Base-by-base conservation (phyloP, 2,113 vertebrate species). In the Etia nguti region DNA sequence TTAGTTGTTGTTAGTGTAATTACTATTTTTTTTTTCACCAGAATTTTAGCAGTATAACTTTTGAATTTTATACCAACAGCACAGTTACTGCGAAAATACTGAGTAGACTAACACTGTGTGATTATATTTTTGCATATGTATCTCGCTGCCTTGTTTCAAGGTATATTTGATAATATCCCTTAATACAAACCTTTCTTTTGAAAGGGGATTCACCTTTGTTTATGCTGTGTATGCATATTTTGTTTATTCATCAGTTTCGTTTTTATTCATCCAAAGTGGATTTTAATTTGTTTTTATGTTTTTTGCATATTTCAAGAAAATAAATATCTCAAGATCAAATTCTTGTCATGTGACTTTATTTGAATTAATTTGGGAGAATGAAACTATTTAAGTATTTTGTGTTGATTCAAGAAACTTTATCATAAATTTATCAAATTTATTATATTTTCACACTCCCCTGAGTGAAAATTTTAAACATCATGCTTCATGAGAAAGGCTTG, bases 181-280 rank as follows among this genome's bases (percentile, higher is more conserved):
- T 29, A 90, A 84, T 50, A 11, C 52, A 59, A 46, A 18, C 90
- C 86, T 93, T 95, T 93, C 84, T 95, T 94, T 88, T 93, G 90
- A 85, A 91, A 95, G 90, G 89, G 88, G 62, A 43, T 65, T 83
- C 84, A 36, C 56, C 87, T 68, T 90, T 82, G 22, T 86, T 86
- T 92, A 93, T 95, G 92, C 91, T 87, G 88, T 93, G 89, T 94
- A 93, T 93, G 92, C 92, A 90, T 86, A 31, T 92, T 85, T 85
- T 83, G 24, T 88, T 86, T 10, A 26, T 83, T 79, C 16, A 41
- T 43, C 26, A 6, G 3, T 82, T 81, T 85, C 4, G 9, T 86
- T 93, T 92, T 26, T 83, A 91, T 91, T 93, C 18, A 90, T 92
- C 93, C 93, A 92, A 91, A 92, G 60, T 94, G 90, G 90, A 92